Evolutionary conservation across 2,888 invertebrate genomes (phyloP).

Genomic region (Thecophora atra): DNA sequence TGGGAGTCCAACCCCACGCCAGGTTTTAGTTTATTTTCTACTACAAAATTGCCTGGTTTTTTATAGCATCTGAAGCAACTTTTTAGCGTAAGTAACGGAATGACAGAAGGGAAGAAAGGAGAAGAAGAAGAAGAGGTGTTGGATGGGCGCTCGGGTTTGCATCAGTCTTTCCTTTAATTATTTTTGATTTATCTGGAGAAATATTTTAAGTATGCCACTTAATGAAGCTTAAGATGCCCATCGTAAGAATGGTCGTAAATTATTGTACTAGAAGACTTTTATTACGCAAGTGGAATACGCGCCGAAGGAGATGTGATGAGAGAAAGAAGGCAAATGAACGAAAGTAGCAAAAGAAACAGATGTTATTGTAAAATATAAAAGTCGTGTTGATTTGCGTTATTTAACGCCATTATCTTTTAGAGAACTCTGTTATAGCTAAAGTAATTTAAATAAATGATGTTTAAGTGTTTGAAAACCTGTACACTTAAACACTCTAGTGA

Average conservation of each 20-base stretch:
- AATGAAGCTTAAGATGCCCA: neutral
- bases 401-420: no score
- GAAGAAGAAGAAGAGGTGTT: neutral
- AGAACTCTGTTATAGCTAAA: no score
- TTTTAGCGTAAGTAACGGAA: neutral
- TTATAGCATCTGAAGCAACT: neutral
- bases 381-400: no score
- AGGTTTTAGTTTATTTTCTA: neutral
- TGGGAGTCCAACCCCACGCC: neutral
- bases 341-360: no score
- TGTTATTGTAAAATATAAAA: no score
- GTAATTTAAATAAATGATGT: no score
- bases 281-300: neutral
- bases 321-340: no score
- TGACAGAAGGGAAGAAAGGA: neutral
- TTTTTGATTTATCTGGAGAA: constrained; percentile 3
- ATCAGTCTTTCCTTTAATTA: neutral
- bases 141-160: neutral
- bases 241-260: constrained; percentile 2
- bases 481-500: no score
- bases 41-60: neutral
- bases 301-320: neutral
- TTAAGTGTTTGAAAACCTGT: no score
- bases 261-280: neutral
- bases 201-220: constrained; percentile 3